phyloP scores from a whole-genome alignment of 2,797 vertebrate species.

The Karalla daura region DNA sequence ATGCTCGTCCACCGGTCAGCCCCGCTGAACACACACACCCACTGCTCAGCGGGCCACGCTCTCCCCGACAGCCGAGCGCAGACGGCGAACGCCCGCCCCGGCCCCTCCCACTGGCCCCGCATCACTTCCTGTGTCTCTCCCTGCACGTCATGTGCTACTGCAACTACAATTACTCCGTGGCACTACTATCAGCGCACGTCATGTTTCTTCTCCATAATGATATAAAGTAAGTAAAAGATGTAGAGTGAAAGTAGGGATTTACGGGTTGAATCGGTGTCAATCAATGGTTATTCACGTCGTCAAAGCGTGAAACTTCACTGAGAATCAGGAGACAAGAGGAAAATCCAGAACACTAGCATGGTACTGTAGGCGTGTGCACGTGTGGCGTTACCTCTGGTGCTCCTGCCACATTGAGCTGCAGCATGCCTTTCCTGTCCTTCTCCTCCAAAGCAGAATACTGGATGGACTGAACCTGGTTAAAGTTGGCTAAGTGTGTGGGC shows the following conservation, averaged over 20 bases:
- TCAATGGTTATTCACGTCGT: background rate
- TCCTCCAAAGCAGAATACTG: conserved; percentile 96
- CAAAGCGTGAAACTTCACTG: background rate
- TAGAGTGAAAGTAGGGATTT: too few species aligned
- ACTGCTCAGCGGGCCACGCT: conserved; percentile 35
- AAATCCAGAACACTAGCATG: too few species aligned
- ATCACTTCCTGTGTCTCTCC: conserved; percentile 9
- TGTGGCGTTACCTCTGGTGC: conserved; percentile 89
- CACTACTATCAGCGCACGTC: too few species aligned
- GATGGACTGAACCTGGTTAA: conserved; percentile 96
- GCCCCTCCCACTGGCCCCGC: background rate
- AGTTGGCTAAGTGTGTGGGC: conserved; percentile 97
- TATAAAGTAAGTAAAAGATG: too few species aligned
- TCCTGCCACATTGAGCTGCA: conserved; percentile 94
- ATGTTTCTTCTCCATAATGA: too few species aligned
- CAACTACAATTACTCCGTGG: background rate
- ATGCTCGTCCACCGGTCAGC: conserved; percentile 28
- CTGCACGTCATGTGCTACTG: background rate
- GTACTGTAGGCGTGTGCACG: conserved; percentile 3
- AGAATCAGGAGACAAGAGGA: background rate
- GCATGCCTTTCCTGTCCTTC: conserved; percentile 94
- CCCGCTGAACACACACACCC: conserved; percentile 32
- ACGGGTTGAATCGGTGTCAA: too few species aligned
- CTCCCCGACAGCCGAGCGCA: conserved; percentile 21
- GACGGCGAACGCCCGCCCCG: conserved; percentile 4